Conservation (phyloP, 2,888 invertebrate species). For the Drosophila anomelani region DNA sequence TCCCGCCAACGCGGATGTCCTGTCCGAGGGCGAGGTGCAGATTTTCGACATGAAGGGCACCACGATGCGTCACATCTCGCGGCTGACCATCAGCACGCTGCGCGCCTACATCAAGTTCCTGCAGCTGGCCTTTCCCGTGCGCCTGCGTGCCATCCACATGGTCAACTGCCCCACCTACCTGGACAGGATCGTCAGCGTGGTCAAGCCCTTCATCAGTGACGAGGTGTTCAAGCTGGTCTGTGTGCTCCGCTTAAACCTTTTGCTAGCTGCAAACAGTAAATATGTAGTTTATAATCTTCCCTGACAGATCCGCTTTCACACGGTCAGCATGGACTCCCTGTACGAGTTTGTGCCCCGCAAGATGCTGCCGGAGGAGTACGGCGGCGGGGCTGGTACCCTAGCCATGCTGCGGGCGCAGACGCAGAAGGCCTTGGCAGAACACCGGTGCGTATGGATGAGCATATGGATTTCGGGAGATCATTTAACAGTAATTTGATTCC, state of each 20-base stretch:
- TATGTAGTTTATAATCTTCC: neutral
- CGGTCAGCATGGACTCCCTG: constrained; percentile 87
- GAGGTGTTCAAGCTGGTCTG: constrained; percentile 88
- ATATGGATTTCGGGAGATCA: neutral
- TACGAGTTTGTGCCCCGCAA: constrained; percentile 86
- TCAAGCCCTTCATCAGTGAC: constrained; percentile 88
- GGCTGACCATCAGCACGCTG: constrained; percentile 81
- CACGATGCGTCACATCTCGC: constrained; percentile 87
- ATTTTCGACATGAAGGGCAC: constrained; percentile 89
- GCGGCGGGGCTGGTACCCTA: constrained; percentile 74
- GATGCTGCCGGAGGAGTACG: constrained; percentile 80
- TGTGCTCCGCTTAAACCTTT: constrained; percentile 45
- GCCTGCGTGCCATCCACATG: constrained; percentile 85
- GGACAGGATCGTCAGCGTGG: constrained; percentile 87
- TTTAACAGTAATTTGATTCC: constrained; percentile 53
- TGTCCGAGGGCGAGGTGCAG: constrained; percentile 87
- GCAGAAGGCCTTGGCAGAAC: constrained; percentile 86
- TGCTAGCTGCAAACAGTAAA: neutral
- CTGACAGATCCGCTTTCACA: constrained; percentile 88
- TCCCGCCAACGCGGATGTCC: constrained; percentile 35
- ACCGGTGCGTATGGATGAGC: constrained; percentile 84
- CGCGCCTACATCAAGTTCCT: constrained; percentile 79
- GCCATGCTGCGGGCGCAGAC: constrained; percentile 87
- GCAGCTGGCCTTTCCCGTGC: constrained; percentile 80
- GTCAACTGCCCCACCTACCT: constrained; percentile 88